phyloP scores from a whole-genome alignment of 2,888 invertebrate species.

The Ormyrus thymus region DNA sequence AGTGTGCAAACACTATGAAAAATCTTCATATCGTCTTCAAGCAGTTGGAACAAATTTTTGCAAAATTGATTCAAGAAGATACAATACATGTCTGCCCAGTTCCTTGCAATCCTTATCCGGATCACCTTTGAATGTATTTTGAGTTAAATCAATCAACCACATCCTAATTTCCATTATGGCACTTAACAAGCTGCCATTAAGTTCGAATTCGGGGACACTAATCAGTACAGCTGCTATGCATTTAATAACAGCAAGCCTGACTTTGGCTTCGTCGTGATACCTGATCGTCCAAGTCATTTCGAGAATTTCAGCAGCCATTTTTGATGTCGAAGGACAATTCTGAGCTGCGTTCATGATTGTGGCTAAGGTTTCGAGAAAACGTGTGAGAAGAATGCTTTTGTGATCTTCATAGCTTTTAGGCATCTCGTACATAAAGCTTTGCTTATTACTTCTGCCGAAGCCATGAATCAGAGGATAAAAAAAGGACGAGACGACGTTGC shows the following conservation, averaged over 20 bases:
- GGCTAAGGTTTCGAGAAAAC: slow-evolving; percentile 82
- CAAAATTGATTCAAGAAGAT: slow-evolving; percentile 75
- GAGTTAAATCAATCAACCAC: slow-evolving; percentile 81
- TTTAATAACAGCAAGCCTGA: slow-evolving; percentile 81
- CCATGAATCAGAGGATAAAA: slow-evolving; percentile 89
- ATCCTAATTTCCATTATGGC: slow-evolving; percentile 80
- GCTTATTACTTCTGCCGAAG: slow-evolving; percentile 77
- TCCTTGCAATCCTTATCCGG: slow-evolving; percentile 80
- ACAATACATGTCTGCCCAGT: slow-evolving; percentile 80
- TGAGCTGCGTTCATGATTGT: slow-evolving; percentile 81
- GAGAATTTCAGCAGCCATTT: slow-evolving; percentile 83
- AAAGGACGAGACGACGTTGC: slow-evolving; percentile 85
- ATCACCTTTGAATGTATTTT: slow-evolving; percentile 79
- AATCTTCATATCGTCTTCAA: too few relatives aligned
- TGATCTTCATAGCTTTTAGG: slow-evolving; percentile 78
- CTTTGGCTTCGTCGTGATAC: slow-evolving; percentile 81
- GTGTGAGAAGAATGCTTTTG: slow-evolving; percentile 82
- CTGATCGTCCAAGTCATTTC: slow-evolving; percentile 82
- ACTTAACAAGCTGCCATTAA: slow-evolving; percentile 79
- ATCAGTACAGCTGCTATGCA: slow-evolving; percentile 81
- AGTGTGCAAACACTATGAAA: too few relatives aligned
- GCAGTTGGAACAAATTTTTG: not conserved
- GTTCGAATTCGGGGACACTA: slow-evolving; percentile 78
- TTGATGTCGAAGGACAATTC: slow-evolving; percentile 80
- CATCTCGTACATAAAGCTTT: slow-evolving; percentile 77